Conservation (phyloP, 64 coral and sea anemone species). For the Stylophora pistillata region DNA sequence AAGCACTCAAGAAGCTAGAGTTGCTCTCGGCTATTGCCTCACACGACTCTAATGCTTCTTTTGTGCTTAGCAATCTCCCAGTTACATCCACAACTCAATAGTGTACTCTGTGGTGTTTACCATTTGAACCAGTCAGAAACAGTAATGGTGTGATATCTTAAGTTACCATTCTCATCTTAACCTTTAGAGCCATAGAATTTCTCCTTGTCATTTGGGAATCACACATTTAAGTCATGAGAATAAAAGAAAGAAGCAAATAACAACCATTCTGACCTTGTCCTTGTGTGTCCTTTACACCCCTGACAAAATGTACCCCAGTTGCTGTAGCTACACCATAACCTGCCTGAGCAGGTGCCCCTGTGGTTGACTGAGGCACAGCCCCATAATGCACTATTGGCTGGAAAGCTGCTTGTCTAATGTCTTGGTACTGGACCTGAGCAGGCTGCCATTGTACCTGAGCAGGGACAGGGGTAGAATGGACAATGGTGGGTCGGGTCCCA, state of each 20-base stretch:
- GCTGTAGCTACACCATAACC: conserved; percentile 27
- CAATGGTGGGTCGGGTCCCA: conserved; percentile 29
- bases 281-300: conserved; percentile 53
- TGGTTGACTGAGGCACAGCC: conserved; percentile 37
- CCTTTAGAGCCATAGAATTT: too few species aligned
- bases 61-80: too few species aligned
- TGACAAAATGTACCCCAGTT: conserved; percentile 35
- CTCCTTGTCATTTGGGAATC: too few species aligned
- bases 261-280: conserved; percentile 42
- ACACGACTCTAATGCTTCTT: too few species aligned
- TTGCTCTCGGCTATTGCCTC: too few species aligned
- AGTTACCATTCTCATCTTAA: too few species aligned
- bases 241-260: background rate
- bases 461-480: conserved; percentile 12
- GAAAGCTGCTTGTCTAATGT: conserved; percentile 14
- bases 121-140: too few species aligned
- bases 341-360: conserved; percentile 17
- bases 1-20: too few species aligned
- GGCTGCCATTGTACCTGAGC: conserved; percentile 67
- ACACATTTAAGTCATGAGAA: background rate
- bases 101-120: too few species aligned
- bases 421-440: conserved; percentile 37
- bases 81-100: too few species aligned
- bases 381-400: conserved; percentile 58
- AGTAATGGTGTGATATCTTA: too few species aligned